Base-by-base conservation (phyloP, 2,888 invertebrate genomes). In the Phaonia tiefii region DNA sequence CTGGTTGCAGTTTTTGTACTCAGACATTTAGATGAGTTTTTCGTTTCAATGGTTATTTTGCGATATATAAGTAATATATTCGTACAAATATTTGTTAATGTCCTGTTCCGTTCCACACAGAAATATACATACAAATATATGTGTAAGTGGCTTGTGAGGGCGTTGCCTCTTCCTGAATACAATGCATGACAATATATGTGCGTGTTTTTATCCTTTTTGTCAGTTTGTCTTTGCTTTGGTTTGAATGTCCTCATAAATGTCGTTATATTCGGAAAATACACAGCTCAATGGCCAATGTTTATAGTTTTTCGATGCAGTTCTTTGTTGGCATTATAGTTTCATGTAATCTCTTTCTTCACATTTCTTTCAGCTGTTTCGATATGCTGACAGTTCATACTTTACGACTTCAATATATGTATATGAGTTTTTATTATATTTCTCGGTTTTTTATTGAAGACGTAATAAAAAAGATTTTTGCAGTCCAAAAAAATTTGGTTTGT, bases 51-150 rank as follows among this genome's bases (percentile, higher is more conserved):
- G 54, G 11, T 46, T n/a, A n/a, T 15, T 5, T 11, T 54, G 3
- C 54, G 54, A 25, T 17, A 13, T 37, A 15, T 80, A 8, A 66
- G 77, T 77, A 77, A 77, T 77, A 73, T 77, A 66, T 77, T 74
- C 70, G 70, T 49, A 74, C 71, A 77, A 77, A 77, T 77, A 80
- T 80, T 77, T 77, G 74, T 44, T 15, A 25, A 66, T 66, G 56
- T 74, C 42, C 22, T 22, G 17, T 63, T n/a, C n/a, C 42, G 37
- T 42, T 39, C 63, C 11, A 11, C n/a, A n/a, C n/a, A n/a, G n/a
- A n/a, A n/a, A n/a, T n/a, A n/a, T 37, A 20, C 22, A 20, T 51
- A 20, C 22, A 22, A 17, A 13, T 31, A 7, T 56, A 25, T 54
- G 13, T 54, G 20, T 49, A 5, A 37, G 37, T 25, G 11, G 44